Percentiles rank a stretch among this genome's conserved stretches.
These are phyloP conservation scores for Rhyacichthys aspro DNA, from an alignment of 2,797 vertebrate genomes.

Conservation along the genomic window DNA sequence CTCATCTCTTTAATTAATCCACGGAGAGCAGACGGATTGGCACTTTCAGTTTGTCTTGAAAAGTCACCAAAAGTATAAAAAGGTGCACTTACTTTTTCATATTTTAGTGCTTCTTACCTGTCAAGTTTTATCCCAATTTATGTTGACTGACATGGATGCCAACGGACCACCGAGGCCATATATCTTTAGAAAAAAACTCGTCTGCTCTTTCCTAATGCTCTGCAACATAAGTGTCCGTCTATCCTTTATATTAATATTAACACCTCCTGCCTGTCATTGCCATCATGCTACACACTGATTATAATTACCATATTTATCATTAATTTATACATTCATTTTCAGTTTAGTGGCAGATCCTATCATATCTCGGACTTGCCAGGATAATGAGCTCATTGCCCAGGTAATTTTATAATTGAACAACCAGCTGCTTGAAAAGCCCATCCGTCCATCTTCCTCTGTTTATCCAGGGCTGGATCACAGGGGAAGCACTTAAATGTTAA, in stretches of 20 bases:
- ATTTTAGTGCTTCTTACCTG: no score
- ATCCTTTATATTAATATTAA: neutral
- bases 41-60: neutral
- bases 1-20: slow-evolving; percentile 12
- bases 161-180: neutral
- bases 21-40: neutral
- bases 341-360: neutral
- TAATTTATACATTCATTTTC: slow-evolving; percentile 2
- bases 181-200: neutral
- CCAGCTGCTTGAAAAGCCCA: no score
- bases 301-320: slow-evolving; percentile 1
- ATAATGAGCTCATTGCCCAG: neutral
- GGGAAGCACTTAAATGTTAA: no score
- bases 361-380: neutral
- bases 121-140: neutral
- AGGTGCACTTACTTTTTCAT: neutral
- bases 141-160: neutral
- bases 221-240: slow-evolving; percentile 3
- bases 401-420: no score
- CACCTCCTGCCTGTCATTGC: slow-evolving; percentile 1
- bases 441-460: no score
- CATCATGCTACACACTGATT: neutral
- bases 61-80: neutral
- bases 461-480: no score
- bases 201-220: neutral